Evolutionary conservation across 2,113 vertebrate species (phyloP).

Genomic region (Rhea pennata): DNA sequence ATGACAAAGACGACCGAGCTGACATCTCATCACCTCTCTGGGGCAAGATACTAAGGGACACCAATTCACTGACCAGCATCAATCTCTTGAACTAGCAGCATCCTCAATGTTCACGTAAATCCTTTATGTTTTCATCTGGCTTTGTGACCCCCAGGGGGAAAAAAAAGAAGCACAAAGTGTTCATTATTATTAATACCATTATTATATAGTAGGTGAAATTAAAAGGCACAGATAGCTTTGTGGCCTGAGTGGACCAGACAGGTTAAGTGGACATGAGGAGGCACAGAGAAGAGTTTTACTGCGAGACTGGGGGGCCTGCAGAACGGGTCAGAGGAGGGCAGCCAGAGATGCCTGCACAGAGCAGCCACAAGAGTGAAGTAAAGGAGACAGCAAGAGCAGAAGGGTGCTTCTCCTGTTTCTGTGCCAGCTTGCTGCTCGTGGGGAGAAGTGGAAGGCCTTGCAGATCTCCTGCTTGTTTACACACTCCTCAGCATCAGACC

Average conservation of each 20-base stretch:
- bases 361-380: neutral
- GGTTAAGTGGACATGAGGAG: neutral
- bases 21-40: neutral
- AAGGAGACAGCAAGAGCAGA: neutral
- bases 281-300: neutral
- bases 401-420: neutral
- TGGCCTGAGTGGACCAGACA: neutral
- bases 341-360: too few species aligned
- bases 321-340: neutral
- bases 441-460: neutral
- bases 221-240: neutral
- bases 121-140: neutral
- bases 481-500: neutral
- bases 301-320: neutral
- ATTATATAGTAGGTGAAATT: neutral
- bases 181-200: neutral
- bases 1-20: neutral
- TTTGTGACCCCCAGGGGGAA: neutral
- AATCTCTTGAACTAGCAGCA: neutral
- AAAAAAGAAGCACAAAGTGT: neutral
- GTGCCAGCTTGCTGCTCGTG: neutral
- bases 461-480: neutral
- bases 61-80: neutral
- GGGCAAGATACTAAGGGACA: neutral
- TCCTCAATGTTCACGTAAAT: neutral